A percentile compares a stretch with the other conserved stretches of the same genome.
These are phyloP conservation scores for Anthoscopus minutus DNA, from an alignment of 2,113 vertebrate genomes.

Conservation along the genomic window DNA sequence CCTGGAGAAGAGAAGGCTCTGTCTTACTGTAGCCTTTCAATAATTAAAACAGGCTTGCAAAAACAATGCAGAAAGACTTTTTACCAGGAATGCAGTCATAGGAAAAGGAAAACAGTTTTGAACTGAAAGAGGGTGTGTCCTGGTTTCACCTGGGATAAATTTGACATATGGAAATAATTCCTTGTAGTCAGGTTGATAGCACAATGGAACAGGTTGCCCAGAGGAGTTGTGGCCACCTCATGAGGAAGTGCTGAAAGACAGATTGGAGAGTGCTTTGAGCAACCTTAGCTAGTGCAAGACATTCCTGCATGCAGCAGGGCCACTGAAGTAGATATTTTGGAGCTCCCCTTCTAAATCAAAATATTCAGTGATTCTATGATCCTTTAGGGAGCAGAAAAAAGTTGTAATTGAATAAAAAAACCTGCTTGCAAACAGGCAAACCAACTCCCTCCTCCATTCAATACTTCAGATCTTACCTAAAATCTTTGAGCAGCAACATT, in stretches of 20 bases:
- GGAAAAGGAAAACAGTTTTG: neutral
- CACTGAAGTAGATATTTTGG: neutral
- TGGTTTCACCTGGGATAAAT: neutral
- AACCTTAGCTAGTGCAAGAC: neutral
- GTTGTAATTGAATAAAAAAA: neutral
- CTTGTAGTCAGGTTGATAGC: neutral
- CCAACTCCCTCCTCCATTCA: rapidly evolving
- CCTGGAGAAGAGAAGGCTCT: neutral
- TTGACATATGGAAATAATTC: neutral
- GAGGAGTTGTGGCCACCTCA: neutral
- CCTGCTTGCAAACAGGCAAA: rapidly evolving
- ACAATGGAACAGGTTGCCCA: neutral
- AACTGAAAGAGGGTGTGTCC: neutral
- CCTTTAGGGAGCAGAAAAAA: neutral
- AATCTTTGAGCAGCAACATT: neutral
- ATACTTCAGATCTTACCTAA: neutral
- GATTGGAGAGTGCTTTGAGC: neutral
- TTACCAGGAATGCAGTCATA: neutral
- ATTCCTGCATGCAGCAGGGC: neutral
- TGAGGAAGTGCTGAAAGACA: neutral
- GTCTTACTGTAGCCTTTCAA: neutral
- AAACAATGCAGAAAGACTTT: neutral
- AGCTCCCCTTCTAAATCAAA: neutral
- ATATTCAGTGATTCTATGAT: neutral
- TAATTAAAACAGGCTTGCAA: neutral